Evolutionary conservation across 2,888 invertebrate genomes (phyloP), one percentile per base, ranked within the genome.

Genomic region (Plebejus anna): DNA sequence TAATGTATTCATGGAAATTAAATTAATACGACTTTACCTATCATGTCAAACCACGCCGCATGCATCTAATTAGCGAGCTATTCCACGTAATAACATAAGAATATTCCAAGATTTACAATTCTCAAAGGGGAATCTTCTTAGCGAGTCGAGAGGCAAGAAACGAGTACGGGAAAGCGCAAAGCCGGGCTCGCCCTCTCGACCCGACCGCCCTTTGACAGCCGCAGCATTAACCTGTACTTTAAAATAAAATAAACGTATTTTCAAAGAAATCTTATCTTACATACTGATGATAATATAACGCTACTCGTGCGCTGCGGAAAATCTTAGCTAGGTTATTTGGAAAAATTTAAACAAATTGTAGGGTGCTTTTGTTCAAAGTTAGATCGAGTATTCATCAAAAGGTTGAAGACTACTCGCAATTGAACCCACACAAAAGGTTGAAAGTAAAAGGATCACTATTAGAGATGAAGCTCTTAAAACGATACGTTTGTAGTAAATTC

Each of bases 221-320:
- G 13, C 72, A 75, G 71, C 72, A 71, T 79, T 77, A 76, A 77
- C 76, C 32, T 66, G 76, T 75, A 75, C 77, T 78, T 78, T 79
- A 73, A 75, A 78, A 75, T 76, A 76, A 73, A 78, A 78, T 79
- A 79, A 73, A 73, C 73, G 55, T 16, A 55, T 47, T 72, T 51
- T 51, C 13, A 32, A 73, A 55, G 51, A 73, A 73, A 51, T 73
- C 16, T 51, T 51, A 51, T 55, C 32, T 73, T 75, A 76, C 72
- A 78, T 78, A 78, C 78, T 76, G 16, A 4, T 66, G 66, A 66
- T 66, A 66, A 66, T 66, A 66, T 66, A 36, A 66, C 16, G 13
- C 22, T 32, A 16, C 32, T 66, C 5, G 4, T 61, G 32, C 4
- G 13, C 61, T 66, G 4, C n/a, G 16, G 7, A 61, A 36, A 66